A percentile compares a stretch with the other conserved stretches of the same genome.
Evolutionary conservation across 2,797 vertebrate genomes (phyloP).

Genomic region (Buceros bicornis): DNA sequence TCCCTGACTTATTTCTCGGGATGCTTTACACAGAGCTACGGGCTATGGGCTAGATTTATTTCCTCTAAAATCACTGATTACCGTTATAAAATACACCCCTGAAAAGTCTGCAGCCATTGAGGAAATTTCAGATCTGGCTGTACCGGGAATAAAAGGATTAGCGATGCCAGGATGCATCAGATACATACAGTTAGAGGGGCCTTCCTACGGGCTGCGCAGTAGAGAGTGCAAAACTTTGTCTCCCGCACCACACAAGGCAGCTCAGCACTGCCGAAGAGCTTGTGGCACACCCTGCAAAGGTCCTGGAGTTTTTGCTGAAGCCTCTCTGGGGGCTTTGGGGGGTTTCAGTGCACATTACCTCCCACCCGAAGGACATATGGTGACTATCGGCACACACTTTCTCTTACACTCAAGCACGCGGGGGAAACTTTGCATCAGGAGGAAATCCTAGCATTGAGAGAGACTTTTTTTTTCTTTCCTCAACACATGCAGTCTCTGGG

Average conservation of each 20-base stretch:
- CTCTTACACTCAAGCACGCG: fast-evolving
- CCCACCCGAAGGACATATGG: not conserved
- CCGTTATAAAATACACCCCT: not conserved
- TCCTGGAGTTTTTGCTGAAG: not conserved
- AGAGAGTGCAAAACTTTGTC: not conserved
- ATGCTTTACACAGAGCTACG: constrained; percentile 36
- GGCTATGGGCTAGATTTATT: constrained; percentile 22
- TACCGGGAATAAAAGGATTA: not conserved
- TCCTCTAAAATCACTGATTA: constrained; percentile 51
- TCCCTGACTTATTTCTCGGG: constrained; percentile 64
- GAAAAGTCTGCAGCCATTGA: constrained; percentile 23
- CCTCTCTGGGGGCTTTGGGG: not conserved
- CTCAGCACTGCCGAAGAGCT: fast-evolving
- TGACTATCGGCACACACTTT: not conserved
- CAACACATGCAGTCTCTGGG: not conserved
- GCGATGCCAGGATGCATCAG: not conserved
- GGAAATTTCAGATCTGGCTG: not conserved
- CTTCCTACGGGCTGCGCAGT: fast-evolving
- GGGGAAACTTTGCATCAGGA: not conserved
- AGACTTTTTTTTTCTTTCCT: not conserved
- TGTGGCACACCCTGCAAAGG: not conserved
- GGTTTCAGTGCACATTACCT: not conserved
- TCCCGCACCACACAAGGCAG: not conserved
- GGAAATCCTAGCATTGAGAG: constrained; percentile 11
- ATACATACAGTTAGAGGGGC: not conserved